phyloP scores from a whole-genome alignment of 2,797 vertebrate genomes.

The Eospalax fontanierii region DNA sequence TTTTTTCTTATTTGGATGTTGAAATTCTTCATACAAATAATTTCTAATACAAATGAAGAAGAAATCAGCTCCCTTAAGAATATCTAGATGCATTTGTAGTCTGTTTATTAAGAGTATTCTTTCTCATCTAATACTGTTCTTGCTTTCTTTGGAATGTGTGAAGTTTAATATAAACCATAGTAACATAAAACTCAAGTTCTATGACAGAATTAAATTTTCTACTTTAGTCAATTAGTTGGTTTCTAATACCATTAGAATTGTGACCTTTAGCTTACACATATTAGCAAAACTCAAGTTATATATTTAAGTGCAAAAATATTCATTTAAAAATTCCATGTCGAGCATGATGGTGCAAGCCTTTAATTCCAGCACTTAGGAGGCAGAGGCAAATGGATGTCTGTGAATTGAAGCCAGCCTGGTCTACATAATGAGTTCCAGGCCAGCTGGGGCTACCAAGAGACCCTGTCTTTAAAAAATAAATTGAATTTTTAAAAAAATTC shows the following conservation, averaged over 20 bases:
- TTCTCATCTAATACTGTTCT: neutral
- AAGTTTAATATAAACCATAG: neutral
- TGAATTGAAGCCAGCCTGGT: no score
- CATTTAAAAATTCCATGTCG: neutral
- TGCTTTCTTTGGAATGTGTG: slow-evolving; percentile 14
- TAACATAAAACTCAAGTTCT: neutral
- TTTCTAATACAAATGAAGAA: neutral
- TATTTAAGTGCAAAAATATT: slow-evolving; percentile 33
- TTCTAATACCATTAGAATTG: slow-evolving; percentile 35
- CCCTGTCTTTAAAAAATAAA: no score
- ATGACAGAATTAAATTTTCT: neutral
- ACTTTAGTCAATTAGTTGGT: neutral
- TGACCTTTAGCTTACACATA: neutral
- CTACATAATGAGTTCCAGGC: no score
- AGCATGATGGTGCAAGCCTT: no score
- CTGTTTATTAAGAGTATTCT: neutral
- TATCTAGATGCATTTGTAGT: neutral
- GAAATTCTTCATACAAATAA: neutral
- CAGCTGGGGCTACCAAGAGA: no score
- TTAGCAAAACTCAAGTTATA: slow-evolving; percentile 1
- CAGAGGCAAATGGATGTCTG: no score
- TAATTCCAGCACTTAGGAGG: no score
- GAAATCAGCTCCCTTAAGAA: neutral
- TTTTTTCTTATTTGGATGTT: neutral
- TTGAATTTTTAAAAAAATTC: no score